Conservation (phyloP, 2,113 vertebrate species). For the Cyprinodon variegatus region DNA sequence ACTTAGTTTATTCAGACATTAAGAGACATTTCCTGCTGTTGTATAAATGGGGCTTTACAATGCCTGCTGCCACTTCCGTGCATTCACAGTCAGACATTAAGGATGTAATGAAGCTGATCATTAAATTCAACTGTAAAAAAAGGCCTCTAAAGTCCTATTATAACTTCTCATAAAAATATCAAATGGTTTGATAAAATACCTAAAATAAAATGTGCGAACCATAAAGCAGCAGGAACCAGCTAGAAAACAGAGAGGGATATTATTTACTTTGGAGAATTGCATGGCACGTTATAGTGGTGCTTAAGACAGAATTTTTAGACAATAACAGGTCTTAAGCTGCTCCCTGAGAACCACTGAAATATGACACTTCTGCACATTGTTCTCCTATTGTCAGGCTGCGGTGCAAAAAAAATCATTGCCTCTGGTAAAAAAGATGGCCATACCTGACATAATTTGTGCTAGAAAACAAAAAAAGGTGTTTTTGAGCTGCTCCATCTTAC, state of each 20-base stretch:
- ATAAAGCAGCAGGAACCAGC: conserved; percentile 51
- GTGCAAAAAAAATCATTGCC: conserved; percentile 46
- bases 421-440: conserved; percentile 30
- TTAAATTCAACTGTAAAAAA: not conserved
- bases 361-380: conserved; percentile 35
- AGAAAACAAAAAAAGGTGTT: not conserved
- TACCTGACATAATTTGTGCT: conserved; percentile 19
- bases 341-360: conserved; percentile 50
- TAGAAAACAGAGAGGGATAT: conserved; percentile 17
- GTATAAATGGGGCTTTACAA: not conserved
- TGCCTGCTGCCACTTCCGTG: not conserved
- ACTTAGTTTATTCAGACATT: conserved; percentile 15
- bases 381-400: conserved; percentile 12
- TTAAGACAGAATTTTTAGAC: conserved; percentile 59
- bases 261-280: conserved; percentile 48
- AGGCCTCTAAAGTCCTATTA: not conserved
- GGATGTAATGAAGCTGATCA: conserved; percentile 4
- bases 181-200: conserved; percentile 34
- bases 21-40: conserved; percentile 13
- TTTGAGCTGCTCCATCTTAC: not conserved
- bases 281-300: conserved; percentile 54
- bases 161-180: not conserved
- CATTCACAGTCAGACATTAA: conserved; percentile 33
- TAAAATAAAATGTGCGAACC: conserved; percentile 19
- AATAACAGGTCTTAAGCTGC: conserved; percentile 67